Conservation (phyloP, 2,888 invertebrate genomes). For the Conomelus anceps region DNA sequence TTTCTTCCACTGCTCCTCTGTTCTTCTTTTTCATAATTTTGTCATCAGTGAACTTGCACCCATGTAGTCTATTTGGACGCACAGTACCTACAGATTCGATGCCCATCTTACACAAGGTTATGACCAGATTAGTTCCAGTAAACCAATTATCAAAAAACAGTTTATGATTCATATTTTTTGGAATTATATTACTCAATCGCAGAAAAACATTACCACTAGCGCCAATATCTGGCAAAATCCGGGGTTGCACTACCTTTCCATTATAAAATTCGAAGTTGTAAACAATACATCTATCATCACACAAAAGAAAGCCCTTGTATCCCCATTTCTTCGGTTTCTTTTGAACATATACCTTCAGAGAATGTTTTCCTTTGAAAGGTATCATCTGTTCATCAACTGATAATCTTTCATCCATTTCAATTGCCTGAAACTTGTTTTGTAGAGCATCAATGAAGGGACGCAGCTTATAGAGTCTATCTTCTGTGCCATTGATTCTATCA, state of each 20-base stretch:
- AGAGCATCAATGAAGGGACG: background rate
- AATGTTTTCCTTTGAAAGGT: background rate
- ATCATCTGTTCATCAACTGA: no score
- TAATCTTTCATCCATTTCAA: background rate
- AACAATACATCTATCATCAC: background rate
- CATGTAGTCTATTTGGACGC: background rate
- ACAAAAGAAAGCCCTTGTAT: background rate
- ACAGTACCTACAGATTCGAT: background rate
- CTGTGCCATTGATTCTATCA: background rate
- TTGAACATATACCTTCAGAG: slow-evolving; percentile 2
- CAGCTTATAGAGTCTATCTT: background rate
- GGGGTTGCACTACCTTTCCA: background rate
- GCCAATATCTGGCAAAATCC: background rate
- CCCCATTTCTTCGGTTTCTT: background rate
- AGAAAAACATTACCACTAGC: background rate
- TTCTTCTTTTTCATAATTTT: background rate
- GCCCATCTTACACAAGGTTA: background rate
- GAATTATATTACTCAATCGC: background rate
- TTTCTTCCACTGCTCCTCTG: background rate
- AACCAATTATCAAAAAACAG: slow-evolving; percentile 1
- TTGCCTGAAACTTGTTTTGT: background rate
- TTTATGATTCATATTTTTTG: background rate
- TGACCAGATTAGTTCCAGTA: background rate
- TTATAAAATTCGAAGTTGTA: no score
- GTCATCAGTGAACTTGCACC: background rate